phyloP scores from a whole-genome alignment of 1,140 invertebrate species.

The Wasmannia auropunctata region DNA sequence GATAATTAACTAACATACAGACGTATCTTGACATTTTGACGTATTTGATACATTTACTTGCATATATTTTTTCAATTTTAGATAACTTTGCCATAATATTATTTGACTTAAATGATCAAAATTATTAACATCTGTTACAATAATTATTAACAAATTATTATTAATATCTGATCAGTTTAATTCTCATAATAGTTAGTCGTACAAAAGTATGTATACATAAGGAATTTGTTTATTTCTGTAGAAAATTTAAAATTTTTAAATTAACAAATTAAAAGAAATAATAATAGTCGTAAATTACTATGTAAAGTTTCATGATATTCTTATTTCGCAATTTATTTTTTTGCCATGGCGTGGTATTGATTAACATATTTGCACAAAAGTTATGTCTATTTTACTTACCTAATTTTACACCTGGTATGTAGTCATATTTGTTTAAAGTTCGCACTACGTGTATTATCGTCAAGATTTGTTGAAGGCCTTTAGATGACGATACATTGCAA shows the following conservation, averaged over 20 bases:
- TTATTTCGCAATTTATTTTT: background rate
- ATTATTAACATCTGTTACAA: background rate
- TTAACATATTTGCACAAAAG: background rate
- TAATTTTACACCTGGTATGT: constrained; percentile 80
- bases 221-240: background rate
- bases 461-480: constrained; percentile 81
- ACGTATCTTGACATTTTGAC: background rate
- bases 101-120: background rate
- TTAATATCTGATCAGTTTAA: background rate
- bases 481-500: constrained; percentile 80
- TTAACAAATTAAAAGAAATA: background rate
- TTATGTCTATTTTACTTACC: constrained; percentile 73
- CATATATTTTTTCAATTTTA: background rate
- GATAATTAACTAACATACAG: background rate
- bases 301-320: background rate
- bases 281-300: background rate
- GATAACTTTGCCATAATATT: background rate
- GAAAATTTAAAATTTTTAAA: background rate
- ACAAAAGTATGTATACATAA: background rate
- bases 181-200: background rate
- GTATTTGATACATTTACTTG: background rate
- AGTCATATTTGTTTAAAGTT: constrained; percentile 82
- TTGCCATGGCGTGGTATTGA: background rate
- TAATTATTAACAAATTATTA: too few species aligned
- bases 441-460: constrained; percentile 80